Percentiles rank a stretch among this genome's conserved stretches.
Conservation (phyloP, 2,888 invertebrate species). For the Steromphala cineraria region DNA sequence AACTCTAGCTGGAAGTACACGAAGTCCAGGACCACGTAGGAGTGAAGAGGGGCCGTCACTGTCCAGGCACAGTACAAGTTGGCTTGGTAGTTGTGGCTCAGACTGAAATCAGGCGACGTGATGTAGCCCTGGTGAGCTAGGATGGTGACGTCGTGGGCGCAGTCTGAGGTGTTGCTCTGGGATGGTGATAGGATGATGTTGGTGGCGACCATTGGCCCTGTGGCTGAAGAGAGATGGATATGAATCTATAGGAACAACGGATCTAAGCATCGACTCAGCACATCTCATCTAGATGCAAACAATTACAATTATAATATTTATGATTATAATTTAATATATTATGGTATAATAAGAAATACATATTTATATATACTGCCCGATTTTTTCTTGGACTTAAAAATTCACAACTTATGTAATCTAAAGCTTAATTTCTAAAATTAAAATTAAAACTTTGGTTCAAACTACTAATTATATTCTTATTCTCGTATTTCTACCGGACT, state of each 20-base stretch:
- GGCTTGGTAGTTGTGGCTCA: constrained; percentile 32
- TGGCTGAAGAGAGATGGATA: not conserved
- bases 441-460: too few relatives aligned
- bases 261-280: too few relatives aligned
- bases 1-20: constrained; percentile 38
- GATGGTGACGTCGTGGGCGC: not conserved
- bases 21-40: constrained; percentile 43
- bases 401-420: too few relatives aligned
- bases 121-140: not conserved
- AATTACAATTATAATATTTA: too few relatives aligned
- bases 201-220: not conserved
- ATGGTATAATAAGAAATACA: too few relatives aligned
- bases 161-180: not conserved
- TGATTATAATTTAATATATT: too few relatives aligned
- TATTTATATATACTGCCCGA: too few relatives aligned
- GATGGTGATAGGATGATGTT: not conserved
- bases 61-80: constrained; percentile 37
- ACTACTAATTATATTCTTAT: not conserved
- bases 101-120: not conserved
- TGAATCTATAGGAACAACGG: not conserved
- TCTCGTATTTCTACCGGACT: not conserved
- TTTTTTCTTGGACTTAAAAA: too few relatives aligned
- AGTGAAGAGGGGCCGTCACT: constrained; percentile 28
- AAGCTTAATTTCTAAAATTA: too few relatives aligned
- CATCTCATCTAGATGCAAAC: too few relatives aligned